phyloP scores from a whole-genome alignment of 2,888 invertebrate genomes.

The Ferrisia virgata region DNA sequence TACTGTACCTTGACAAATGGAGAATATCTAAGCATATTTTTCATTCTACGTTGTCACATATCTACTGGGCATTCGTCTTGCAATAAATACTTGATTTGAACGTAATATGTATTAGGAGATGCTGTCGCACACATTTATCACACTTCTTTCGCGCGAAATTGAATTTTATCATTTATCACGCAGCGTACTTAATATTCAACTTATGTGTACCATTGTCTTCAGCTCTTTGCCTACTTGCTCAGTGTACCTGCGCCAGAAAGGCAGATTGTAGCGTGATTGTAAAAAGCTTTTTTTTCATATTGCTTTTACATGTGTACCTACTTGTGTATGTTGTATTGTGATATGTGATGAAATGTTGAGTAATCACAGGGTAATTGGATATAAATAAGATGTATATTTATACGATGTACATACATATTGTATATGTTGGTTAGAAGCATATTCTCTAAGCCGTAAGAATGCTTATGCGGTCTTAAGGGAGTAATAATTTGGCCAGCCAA shows the following conservation, averaged over 20 bases:
- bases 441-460: no score
- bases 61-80: not conserved
- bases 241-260: not conserved
- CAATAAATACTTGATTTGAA: not conserved
- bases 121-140: not conserved
- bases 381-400: no score
- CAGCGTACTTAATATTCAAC: not conserved
- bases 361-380: no score
- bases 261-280: not conserved
- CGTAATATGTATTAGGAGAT: not conserved
- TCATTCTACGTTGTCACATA: not conserved
- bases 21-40: not conserved
- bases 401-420: no score
- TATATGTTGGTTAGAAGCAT: no score
- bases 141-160: not conserved
- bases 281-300: not conserved
- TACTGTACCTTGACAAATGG: not conserved
- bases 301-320: not conserved
- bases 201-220: not conserved
- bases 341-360: not conserved
- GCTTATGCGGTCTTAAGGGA: not conserved
- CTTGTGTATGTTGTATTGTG: not conserved
- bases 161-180: constrained; percentile 1
- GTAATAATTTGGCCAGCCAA: not conserved
- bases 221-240: not conserved